Conservation (phyloP, 2,797 vertebrate species). For the Botia kubotai region DNA sequence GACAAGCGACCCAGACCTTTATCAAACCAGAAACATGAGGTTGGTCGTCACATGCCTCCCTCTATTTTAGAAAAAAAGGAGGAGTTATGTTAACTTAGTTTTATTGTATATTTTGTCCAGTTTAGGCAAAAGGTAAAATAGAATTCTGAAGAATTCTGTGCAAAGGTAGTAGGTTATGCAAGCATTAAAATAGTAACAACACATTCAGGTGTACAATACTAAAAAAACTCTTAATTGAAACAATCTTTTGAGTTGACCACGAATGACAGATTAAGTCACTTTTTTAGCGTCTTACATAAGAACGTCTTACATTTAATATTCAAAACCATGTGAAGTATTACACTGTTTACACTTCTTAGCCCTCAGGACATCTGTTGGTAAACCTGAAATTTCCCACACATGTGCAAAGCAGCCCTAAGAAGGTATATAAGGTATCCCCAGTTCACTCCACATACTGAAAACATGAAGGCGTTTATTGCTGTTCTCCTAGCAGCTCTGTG, state of each 20-base stretch:
- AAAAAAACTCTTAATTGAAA: not conserved
- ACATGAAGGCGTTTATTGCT: slow-evolving; percentile 48
- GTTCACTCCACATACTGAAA: slow-evolving; percentile 23
- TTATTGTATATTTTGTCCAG: too few relatives aligned
- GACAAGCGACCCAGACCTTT: not conserved
- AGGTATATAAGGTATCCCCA: too few relatives aligned
- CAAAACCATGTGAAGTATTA: not conserved
- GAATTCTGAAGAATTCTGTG: too few relatives aligned
- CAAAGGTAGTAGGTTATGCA: not conserved
- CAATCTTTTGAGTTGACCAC: not conserved
- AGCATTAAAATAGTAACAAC: not conserved
- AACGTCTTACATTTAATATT: not conserved
- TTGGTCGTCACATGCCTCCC: not conserved
- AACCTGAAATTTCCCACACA: slow-evolving; percentile 16
- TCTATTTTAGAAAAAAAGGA: too few relatives aligned
- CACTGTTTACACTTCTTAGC: slow-evolving; percentile 16
- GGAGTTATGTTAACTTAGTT: too few relatives aligned
- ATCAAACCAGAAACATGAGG: too few relatives aligned
- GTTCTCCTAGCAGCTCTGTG: slow-evolving; percentile 47
- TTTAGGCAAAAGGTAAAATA: not conserved
- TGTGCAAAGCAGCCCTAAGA: not conserved
- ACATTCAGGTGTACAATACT: not conserved
- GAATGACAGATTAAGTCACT: not conserved
- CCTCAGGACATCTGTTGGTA: slow-evolving; percentile 42
- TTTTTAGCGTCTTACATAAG: not conserved